These are phyloP conservation scores for Agrotis clavis DNA, from an alignment of 2,888 invertebrate species.

Conservation along the genomic window DNA sequence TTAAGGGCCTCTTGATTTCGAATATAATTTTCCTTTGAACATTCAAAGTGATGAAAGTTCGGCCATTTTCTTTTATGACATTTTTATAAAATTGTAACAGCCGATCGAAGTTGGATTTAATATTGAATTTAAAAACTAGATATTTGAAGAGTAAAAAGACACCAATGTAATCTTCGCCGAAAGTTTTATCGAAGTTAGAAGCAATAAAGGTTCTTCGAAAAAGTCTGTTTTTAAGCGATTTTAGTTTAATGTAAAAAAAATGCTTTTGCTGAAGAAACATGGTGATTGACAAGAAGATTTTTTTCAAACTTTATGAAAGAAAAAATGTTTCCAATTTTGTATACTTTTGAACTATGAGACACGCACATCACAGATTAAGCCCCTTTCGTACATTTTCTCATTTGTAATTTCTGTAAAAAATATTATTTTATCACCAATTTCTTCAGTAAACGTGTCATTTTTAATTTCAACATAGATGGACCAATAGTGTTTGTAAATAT, in stretches of 20 bases:
- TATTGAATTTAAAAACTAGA: slow-evolving; percentile 67
- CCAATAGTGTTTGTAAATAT: slow-evolving; percentile 90
- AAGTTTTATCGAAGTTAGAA: slow-evolving; percentile 71
- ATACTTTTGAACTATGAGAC: neutral
- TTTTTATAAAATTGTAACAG: slow-evolving; percentile 61
- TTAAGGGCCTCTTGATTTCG: slow-evolving; percentile 52
- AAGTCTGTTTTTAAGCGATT: slow-evolving; percentile 49
- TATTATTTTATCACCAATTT: slow-evolving; percentile 46
- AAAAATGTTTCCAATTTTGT: neutral
- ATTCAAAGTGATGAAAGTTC: slow-evolving; percentile 50
- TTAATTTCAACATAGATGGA: slow-evolving; percentile 86
- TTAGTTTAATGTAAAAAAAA: slow-evolving; percentile 49
- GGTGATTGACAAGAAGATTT: slow-evolving; percentile 16
- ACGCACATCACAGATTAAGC: slow-evolving; percentile 32
- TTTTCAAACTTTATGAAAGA: slow-evolving; percentile 12
- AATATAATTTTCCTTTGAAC: slow-evolving; percentile 60
- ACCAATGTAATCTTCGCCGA: slow-evolving; percentile 74
- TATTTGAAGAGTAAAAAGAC: slow-evolving; percentile 69
- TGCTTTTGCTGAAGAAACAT: slow-evolving; percentile 55
- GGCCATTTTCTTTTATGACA: slow-evolving; percentile 43
- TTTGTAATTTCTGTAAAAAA: neutral
- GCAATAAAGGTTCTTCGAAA: slow-evolving; percentile 74
- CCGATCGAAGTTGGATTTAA: slow-evolving; percentile 67
- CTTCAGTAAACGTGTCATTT: slow-evolving; percentile 51
- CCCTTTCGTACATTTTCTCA: neutral